Percentiles rank a stretch among this genome's conserved stretches.
These are phyloP conservation scores for Pangasianodon gigas DNA, from an alignment of 2,113 vertebrate genomes.

Conservation along the genomic window DNA sequence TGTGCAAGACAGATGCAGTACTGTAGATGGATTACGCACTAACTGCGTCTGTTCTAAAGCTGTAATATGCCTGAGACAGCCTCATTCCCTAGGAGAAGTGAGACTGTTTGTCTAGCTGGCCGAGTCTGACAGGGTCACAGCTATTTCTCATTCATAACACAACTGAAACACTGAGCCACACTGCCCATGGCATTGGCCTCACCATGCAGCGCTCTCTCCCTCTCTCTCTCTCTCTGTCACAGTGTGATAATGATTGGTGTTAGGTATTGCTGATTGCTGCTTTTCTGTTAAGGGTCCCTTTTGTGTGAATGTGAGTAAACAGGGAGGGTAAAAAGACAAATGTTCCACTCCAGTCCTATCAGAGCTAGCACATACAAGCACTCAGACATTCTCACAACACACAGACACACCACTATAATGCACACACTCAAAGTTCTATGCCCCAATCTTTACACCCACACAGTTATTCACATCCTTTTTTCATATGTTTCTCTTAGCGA, in stretches of 20 bases:
- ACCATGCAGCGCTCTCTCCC: not conserved
- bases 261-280: conserved; percentile 6
- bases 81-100: conserved; percentile 13
- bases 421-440: not conserved
- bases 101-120: conserved; percentile 11
- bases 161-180: conserved; percentile 20
- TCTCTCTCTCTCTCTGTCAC: conserved; percentile 9
- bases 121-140: conserved; percentile 18
- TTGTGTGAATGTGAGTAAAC: conserved; percentile 21
- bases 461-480: not conserved
- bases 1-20: conserved; percentile 7
- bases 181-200: not conserved
- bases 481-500: not conserved
- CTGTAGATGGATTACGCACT: not conserved
- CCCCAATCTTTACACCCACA: not conserved
- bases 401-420: not conserved
- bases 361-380: not conserved
- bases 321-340: conserved; percentile 16
- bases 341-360: not conserved
- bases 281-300: conserved; percentile 8
- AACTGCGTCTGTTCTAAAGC: conserved; percentile 6
- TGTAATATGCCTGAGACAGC: conserved; percentile 12
- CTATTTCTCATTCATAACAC: conserved; percentile 5
- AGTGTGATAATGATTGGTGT: conserved; percentile 22
- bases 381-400: not conserved